phyloP scores from a whole-genome alignment of 2,113 vertebrate genomes.

The Gasterosteus aculeatus region DNA sequence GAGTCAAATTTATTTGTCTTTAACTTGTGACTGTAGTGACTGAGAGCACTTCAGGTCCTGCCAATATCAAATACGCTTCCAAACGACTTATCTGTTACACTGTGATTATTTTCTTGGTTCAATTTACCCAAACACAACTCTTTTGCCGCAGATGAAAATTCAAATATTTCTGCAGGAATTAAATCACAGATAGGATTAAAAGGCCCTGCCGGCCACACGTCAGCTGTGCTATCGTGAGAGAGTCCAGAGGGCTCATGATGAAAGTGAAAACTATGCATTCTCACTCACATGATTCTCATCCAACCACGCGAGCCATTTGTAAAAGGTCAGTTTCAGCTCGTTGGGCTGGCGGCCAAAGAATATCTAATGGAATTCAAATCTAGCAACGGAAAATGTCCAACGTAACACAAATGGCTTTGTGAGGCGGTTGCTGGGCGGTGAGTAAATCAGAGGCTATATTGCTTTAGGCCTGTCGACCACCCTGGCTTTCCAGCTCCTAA shows the following conservation, averaged over 20 bases:
- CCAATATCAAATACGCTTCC: slow-evolving; percentile 41
- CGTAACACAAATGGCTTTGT: slow-evolving; percentile 78
- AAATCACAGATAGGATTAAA: slow-evolving; percentile 54
- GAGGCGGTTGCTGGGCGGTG: slow-evolving; percentile 51
- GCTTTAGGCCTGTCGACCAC: slow-evolving; percentile 82
- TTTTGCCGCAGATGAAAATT: slow-evolving; percentile 41
- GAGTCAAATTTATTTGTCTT: slow-evolving; percentile 66
- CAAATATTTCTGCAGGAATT: slow-evolving; percentile 42
- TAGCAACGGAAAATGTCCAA: slow-evolving; percentile 86
- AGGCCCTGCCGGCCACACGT: slow-evolving; percentile 16
- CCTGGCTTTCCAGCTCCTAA: slow-evolving; percentile 73
- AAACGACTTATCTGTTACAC: slow-evolving; percentile 41
- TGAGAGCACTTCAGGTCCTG: slow-evolving; percentile 31
- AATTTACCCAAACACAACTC: slow-evolving; percentile 53
- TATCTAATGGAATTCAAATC: slow-evolving; percentile 84
- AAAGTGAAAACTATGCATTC: slow-evolving; percentile 75
- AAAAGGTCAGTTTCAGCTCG: slow-evolving; percentile 76
- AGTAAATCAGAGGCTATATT: slow-evolving; percentile 78
- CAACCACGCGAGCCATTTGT: slow-evolving; percentile 70
- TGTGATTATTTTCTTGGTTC: slow-evolving; percentile 61
- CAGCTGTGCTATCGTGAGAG: slow-evolving; percentile 57
- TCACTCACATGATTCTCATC: slow-evolving; percentile 68
- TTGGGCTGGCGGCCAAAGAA: slow-evolving; percentile 84
- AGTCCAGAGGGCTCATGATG: slow-evolving; percentile 72
- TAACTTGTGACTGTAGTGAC: slow-evolving; percentile 45